Evolutionary conservation across 2,113 vertebrate genomes (phyloP).

Genomic region (Cryptoleucopteryx plumbea): DNA sequence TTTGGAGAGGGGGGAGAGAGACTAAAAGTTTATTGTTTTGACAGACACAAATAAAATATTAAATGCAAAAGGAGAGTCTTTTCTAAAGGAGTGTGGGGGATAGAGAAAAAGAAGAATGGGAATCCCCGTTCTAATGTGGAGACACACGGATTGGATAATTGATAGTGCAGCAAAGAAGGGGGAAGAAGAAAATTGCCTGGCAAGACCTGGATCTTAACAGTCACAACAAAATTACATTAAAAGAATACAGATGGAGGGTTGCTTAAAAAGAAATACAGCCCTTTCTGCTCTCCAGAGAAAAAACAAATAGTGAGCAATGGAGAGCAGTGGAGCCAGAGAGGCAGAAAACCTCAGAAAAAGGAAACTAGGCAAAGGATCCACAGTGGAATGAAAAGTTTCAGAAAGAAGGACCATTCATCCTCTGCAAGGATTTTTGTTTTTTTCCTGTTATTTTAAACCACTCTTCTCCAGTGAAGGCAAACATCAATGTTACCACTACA

Average conservation of each 20-base stretch:
- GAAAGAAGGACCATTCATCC: constrained; percentile 51
- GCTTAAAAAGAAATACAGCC: constrained; percentile 46
- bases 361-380: constrained; percentile 58
- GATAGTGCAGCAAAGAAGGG: constrained; percentile 57
- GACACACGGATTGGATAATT: constrained; percentile 55
- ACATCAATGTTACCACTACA: constrained; percentile 29
- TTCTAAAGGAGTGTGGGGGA: background rate
- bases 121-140: constrained; percentile 50
- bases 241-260: constrained; percentile 48
- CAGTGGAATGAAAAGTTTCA: constrained; percentile 76
- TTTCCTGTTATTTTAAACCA: constrained; percentile 1
- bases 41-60: background rate
- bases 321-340: constrained; percentile 52
- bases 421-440: constrained; percentile 4
- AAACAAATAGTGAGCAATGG: constrained; percentile 48
- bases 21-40: constrained; percentile 43
- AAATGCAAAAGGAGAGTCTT: background rate
- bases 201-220: constrained; percentile 70
- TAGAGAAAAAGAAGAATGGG: constrained; percentile 41
- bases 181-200: constrained; percentile 41
- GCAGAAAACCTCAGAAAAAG: constrained; percentile 55
- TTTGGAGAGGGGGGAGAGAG: constrained; percentile 45
- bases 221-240: constrained; percentile 33
- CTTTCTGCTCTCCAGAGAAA: constrained; percentile 20
- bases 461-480: constrained; percentile 37